A percentile compares a stretch with the other conserved stretches of the same genome.
These are phyloP conservation scores for Strix occidentalis DNA, from an alignment of 2,797 vertebrate species.

Conservation along the genomic window DNA sequence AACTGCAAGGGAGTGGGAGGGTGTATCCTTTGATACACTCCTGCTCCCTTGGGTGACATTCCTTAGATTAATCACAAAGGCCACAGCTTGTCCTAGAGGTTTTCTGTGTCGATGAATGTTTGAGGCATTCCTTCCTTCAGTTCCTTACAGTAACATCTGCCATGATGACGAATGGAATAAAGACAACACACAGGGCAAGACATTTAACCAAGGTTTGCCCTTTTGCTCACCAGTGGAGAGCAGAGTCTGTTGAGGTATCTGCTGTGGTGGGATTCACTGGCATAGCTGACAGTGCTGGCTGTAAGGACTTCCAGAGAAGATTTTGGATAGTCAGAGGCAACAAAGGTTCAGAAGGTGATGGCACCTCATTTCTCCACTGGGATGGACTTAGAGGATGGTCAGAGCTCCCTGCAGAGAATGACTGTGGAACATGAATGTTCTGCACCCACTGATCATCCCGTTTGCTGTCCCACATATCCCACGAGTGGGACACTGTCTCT, in stretches of 20 bases:
- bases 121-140: too few species aligned
- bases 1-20: too few species aligned
- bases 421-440: not conserved
- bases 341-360: not conserved
- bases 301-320: not conserved
- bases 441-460: not conserved
- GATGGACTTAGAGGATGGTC: not conserved
- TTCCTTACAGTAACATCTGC: not conserved
- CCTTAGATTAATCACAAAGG: too few species aligned
- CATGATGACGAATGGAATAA: not conserved
- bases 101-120: too few species aligned
- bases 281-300: not conserved
- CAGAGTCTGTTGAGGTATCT: not conserved
- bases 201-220: not conserved
- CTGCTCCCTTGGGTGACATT: too few species aligned
- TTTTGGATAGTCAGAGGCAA: not conserved
- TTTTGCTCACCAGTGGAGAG: not conserved
- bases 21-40: too few species aligned
- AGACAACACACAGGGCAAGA: not conserved
- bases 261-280: not conserved
- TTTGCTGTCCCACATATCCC: not conserved
- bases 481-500: accelerated
- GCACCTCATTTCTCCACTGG: not conserved
- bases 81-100: too few species aligned
- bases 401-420: not conserved